These are phyloP conservation scores for Miniopterus natalensis DNA, from an alignment of 2,113 vertebrate species.

Conservation along the genomic window DNA sequence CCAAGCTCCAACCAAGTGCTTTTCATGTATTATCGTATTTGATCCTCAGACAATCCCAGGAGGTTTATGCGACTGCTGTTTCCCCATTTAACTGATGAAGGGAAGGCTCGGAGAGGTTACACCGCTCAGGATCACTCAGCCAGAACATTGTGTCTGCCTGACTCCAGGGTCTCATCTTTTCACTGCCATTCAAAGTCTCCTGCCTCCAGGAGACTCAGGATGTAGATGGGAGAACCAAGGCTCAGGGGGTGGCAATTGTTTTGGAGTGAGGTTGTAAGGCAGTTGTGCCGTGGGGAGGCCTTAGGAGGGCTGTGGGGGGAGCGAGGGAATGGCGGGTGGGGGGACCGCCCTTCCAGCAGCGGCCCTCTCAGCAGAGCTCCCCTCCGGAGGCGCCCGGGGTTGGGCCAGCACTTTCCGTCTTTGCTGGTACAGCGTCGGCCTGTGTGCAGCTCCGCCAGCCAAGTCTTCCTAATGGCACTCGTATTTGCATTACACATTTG, in stretches of 20 bases:
- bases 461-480: slow-evolving; percentile 80
- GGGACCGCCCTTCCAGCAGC: background rate
- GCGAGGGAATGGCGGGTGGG: background rate
- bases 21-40: background rate
- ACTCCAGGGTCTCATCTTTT: background rate
- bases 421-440: background rate
- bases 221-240: slow-evolving; percentile 11
- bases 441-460: background rate
- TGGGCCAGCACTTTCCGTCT: background rate
- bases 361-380: background rate
- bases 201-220: background rate
- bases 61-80: background rate
- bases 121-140: background rate
- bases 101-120: background rate
- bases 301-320: background rate
- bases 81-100: background rate
- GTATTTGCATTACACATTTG: slow-evolving; percentile 84
- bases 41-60: background rate
- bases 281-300: background rate
- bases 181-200: background rate
- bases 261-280: background rate
- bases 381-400: background rate
- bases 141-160: background rate
- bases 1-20: background rate
- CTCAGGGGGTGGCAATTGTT: background rate